A percentile compares a stretch with the other conserved stretches of the same genome.
Conservation (phyloP, 2,113 vertebrate species). For the Hippocampus barbouri region DNA sequence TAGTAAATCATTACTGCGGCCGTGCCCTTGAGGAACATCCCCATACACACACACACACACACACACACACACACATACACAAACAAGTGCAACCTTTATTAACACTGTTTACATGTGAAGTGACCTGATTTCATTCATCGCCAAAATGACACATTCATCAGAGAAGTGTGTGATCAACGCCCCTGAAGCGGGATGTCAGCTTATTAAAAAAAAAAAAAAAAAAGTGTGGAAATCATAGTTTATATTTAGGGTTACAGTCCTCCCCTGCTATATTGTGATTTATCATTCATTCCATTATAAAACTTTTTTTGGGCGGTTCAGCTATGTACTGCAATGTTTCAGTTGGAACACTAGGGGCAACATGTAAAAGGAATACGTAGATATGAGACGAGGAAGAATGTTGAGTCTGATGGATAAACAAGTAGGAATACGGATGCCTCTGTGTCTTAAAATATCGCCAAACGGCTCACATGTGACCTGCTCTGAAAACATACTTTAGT, state of each 20-base stretch:
- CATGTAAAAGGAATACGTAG: no score
- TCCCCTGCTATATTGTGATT: not conserved
- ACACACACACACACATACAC: conserved; percentile 13
- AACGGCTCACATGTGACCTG: no score
- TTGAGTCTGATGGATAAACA: no score
- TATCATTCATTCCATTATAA: no score
- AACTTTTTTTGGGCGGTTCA: no score
- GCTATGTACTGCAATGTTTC: no score
- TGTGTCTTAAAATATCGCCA: no score
- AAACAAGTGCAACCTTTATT: conserved; percentile 30
- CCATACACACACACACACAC: conserved; percentile 18
- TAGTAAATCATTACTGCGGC: conserved; percentile 70
- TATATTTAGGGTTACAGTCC: not conserved
- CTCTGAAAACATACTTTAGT: no score
- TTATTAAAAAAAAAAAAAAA: conserved; percentile 4
- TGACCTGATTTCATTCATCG: conserved; percentile 59
- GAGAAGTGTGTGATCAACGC: conserved; percentile 44
- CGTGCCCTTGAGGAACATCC: conserved; percentile 39
- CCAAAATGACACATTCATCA: conserved; percentile 50
- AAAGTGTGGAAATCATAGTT: not conserved
- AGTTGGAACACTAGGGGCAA: no score
- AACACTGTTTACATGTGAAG: conserved; percentile 56
- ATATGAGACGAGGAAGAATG: no score
- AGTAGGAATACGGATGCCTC: no score
- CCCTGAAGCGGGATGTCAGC: conserved; percentile 19